Evolutionary conservation across 1,140 invertebrate genomes (phyloP).

Genomic region (Microplitis mediator): DNA sequence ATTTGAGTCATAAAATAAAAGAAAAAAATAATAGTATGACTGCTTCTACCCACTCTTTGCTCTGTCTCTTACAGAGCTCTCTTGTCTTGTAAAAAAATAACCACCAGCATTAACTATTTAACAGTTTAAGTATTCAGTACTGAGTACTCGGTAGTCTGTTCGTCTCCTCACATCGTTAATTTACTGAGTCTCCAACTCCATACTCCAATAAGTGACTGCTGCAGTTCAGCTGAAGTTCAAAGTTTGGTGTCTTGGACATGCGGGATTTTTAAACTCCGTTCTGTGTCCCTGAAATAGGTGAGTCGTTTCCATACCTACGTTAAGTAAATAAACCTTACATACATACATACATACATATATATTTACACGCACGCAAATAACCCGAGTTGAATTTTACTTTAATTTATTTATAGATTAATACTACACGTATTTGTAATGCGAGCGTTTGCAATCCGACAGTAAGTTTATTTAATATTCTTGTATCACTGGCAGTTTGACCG

Average conservation of each 20-base stretch:
- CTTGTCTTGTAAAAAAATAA: too few relatives aligned
- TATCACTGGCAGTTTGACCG: neutral
- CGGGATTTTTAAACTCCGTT: conserved; percentile 3
- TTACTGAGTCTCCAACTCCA: neutral
- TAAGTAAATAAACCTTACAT: neutral
- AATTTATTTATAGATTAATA: conserved; percentile 14
- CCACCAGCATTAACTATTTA: too few relatives aligned
- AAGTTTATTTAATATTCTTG: neutral
- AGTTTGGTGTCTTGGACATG: neutral
- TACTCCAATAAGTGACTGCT: conserved; percentile 13
- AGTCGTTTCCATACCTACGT: neutral
- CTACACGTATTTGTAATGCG: neutral
- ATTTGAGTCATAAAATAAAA: too few relatives aligned
- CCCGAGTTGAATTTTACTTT: neutral
- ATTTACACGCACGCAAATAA: neutral
- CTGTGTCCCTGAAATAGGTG: neutral
- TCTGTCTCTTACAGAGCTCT: too few relatives aligned
- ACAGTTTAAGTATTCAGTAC: too few relatives aligned
- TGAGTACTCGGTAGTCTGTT: neutral
- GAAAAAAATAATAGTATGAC: too few relatives aligned
- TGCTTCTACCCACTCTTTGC: too few relatives aligned
- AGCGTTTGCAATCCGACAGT: neutral
- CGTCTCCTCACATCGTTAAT: neutral
- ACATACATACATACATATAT: neutral
- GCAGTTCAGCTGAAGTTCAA: too few relatives aligned